These are phyloP conservation scores for Ambastaia sidthimunki DNA, from an alignment of 2,797 vertebrate species.

Conservation along the genomic window DNA sequence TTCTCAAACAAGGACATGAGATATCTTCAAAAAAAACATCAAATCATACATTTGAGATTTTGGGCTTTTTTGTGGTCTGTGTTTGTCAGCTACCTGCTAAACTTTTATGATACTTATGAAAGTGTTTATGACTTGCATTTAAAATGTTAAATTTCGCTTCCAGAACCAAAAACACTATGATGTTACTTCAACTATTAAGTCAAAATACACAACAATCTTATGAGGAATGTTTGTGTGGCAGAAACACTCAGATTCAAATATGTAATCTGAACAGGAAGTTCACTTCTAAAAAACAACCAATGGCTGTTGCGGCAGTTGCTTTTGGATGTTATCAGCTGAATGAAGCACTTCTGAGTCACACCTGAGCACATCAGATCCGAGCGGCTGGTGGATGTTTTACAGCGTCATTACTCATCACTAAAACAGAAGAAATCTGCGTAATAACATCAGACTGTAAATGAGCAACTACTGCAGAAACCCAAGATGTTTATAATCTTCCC, in stretches of 20 bases:
- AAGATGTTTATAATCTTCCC: background rate
- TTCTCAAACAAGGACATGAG: no score
- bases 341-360: background rate
- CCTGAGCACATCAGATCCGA: background rate
- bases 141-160: no score
- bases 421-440: no score
- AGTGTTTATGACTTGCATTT: no score
- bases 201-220: slow-evolving; percentile 1
- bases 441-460: background rate
- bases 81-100: no score
- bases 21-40: no score
- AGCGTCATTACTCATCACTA: background rate
- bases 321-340: background rate
- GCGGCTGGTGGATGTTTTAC: background rate
- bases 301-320: background rate
- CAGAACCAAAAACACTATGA: background rate
- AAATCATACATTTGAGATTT: no score
- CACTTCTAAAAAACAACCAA: background rate
- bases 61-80: no score
- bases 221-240: no score
- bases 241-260: no score
- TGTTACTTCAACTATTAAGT: slow-evolving; percentile 22
- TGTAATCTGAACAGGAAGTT: background rate
- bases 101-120: no score
- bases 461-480: background rate